These are phyloP conservation scores for Temnothorax rugatulus DNA, from an alignment of 2,888 invertebrate species.

Conservation along the genomic window DNA sequence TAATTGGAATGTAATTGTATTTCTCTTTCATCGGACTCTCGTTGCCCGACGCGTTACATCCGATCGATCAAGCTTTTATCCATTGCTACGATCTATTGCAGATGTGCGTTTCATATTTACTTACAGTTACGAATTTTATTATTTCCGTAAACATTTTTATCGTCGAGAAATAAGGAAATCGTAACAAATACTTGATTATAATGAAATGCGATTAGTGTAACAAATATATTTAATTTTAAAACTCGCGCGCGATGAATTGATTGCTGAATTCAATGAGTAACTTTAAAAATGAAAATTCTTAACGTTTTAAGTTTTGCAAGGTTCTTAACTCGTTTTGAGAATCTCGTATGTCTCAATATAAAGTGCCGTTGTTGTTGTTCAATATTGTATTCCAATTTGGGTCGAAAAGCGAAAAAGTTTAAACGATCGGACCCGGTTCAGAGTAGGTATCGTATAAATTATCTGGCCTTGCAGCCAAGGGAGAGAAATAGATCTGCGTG, in stretches of 20 bases:
- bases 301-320: neutral
- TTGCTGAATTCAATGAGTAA: neutral
- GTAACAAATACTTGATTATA: neutral
- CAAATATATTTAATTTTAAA: neutral
- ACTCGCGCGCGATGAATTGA: neutral
- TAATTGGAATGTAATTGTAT: conserved; percentile 51
- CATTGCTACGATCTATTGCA: neutral
- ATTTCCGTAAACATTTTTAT: neutral
- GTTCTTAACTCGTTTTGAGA: neutral
- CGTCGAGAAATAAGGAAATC: neutral
- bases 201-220: neutral
- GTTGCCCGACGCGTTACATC: conserved; percentile 5
- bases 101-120: neutral
- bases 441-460: conserved; percentile 20
- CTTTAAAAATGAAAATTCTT: too few relatives aligned
- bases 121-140: neutral
- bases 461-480: neutral
- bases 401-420: neutral
- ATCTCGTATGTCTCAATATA: neutral
- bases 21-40: conserved; percentile 17
- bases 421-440: neutral
- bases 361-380: neutral
- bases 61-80: conserved; percentile 28
- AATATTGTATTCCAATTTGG: neutral
- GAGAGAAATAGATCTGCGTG: conserved; percentile 15